Evolutionary conservation across 2,797 vertebrate species (phyloP).

Genomic region (Psittacula echo): DNA sequence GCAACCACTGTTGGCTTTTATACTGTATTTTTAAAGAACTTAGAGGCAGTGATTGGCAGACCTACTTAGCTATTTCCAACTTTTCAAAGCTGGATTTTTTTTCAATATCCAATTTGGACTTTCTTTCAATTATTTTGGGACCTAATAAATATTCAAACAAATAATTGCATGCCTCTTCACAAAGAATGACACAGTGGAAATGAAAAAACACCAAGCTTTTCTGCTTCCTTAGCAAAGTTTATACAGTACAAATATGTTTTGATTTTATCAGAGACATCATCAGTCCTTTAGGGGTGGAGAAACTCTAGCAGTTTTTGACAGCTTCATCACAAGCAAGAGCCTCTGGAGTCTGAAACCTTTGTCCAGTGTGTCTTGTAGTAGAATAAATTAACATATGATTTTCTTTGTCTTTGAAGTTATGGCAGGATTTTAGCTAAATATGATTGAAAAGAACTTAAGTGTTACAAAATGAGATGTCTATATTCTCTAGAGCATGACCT

Average conservation of each 20-base stretch:
- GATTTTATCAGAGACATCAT: slow-evolving; percentile 45
- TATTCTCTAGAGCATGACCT: slow-evolving; percentile 37
- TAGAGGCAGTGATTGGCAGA: neutral
- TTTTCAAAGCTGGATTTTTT: neutral
- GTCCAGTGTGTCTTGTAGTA: slow-evolving; percentile 37
- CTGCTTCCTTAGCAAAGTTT: slow-evolving; percentile 39
- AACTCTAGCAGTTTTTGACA: slow-evolving; percentile 42
- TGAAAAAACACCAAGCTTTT: neutral
- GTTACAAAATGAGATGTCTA: neutral
- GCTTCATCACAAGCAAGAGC: slow-evolving; percentile 40
- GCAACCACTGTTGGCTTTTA: neutral
- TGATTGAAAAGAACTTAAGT: slow-evolving; percentile 51
- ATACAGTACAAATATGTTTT: slow-evolving; percentile 24
- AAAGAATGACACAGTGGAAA: neutral
- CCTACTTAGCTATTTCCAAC: neutral
- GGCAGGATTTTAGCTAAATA: slow-evolving; percentile 54
- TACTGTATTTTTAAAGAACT: neutral
- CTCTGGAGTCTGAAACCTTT: slow-evolving; percentile 58
- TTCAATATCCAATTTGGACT: neutral
- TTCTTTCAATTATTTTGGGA: neutral
- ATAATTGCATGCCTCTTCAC: neutral
- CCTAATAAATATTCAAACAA: slow-evolving; percentile 36
- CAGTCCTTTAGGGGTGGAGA: slow-evolving; percentile 40
- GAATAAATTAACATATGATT: slow-evolving; percentile 75
- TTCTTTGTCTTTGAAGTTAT: slow-evolving; percentile 61